Conservation (phyloP, 2,888 invertebrate genomes). For the Trimorus sp. region DNA sequence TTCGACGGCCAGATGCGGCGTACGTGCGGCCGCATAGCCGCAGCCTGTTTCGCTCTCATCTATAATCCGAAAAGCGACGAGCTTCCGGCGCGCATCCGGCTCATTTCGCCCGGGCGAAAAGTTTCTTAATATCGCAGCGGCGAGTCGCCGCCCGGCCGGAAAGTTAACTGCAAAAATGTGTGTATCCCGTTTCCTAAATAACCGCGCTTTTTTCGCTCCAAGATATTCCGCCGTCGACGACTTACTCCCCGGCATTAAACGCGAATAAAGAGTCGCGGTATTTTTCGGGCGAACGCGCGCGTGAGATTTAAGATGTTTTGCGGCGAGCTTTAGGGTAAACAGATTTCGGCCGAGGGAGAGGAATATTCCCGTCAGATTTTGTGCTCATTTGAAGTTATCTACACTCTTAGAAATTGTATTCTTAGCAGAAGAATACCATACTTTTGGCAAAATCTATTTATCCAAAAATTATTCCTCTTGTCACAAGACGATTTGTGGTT, state of each 20-base stretch:
- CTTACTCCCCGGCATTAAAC: too few species aligned
- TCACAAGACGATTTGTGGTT: too few species aligned
- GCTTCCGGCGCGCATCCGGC: slow-evolving; percentile 52
- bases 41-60: slow-evolving; percentile 76
- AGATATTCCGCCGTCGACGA: neutral
- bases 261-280: neutral
- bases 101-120: slow-evolving; percentile 68
- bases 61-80: slow-evolving; percentile 73
- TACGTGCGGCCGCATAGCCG: slow-evolving; percentile 36
- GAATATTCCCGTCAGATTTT: too few species aligned
- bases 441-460: too few species aligned
- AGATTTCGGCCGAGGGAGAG: too few species aligned
- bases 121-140: slow-evolving; percentile 78
- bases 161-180: slow-evolving; percentile 40
- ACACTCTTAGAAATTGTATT: too few species aligned
- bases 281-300: too few species aligned
- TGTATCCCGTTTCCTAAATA: slow-evolving; percentile 6
- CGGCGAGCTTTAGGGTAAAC: too few species aligned
- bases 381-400: too few species aligned
- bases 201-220: slow-evolving; percentile 7
- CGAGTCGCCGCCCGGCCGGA: slow-evolving; percentile 42
- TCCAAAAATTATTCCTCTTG: too few species aligned
- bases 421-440: too few species aligned
- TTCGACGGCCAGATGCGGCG: slow-evolving; percentile 40
- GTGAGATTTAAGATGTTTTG: too few species aligned